Evolutionary conservation across 2,888 invertebrate genomes (phyloP), one percentile per base, ranked within the genome.

Genomic region (Standfussiana lucernea): DNA sequence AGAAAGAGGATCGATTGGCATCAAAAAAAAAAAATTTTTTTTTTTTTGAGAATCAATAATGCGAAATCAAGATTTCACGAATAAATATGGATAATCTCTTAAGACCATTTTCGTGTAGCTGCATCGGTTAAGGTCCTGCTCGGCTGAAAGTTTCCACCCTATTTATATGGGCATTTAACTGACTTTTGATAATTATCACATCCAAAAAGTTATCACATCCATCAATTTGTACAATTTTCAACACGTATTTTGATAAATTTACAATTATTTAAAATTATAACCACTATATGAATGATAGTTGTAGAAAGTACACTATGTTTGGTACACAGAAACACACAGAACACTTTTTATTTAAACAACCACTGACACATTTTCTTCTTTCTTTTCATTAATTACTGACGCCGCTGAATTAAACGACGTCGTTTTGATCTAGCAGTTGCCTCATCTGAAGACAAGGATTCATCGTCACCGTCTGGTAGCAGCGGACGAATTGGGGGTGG

Each of bases 131-230:
- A n/a, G n/a, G n/a, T n/a, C n/a, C n/a, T n/a, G n/a, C n/a, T n/a
- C n/a, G n/a, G n/a, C n/a, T n/a, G n/a, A n/a, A n/a, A n/a, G n/a
- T n/a, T n/a, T n/a, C n/a, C n/a, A n/a, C n/a, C n/a, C n/a, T n/a
- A n/a, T n/a, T n/a, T n/a, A n/a, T 40, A 62, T 10, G 7, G 56
- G 28, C 50, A 21, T 10, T n/a, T 69, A 72, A 66, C 69, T 79
- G 84, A 80, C 73, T 66, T 79, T 40, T 37, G 15, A 65, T 50
- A 61, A 80, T 68, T 72, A 83, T 79, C 64, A 72, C 40, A 61
- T 68, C 18, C 24, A 50, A 66, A 47, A 75, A 21, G 4, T 56
- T n/a, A n/a, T n/a, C n/a, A n/a, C n/a, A n/a, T n/a, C n/a, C n/a
- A n/a, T n/a, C n/a, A n/a, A n/a, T n/a, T n/a, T n/a, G n/a, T n/a